Evolutionary conservation across 2,888 invertebrate species (phyloP), one percentile per base, ranked within the genome.

Genomic region (Epistrophe grossulariae): DNA sequence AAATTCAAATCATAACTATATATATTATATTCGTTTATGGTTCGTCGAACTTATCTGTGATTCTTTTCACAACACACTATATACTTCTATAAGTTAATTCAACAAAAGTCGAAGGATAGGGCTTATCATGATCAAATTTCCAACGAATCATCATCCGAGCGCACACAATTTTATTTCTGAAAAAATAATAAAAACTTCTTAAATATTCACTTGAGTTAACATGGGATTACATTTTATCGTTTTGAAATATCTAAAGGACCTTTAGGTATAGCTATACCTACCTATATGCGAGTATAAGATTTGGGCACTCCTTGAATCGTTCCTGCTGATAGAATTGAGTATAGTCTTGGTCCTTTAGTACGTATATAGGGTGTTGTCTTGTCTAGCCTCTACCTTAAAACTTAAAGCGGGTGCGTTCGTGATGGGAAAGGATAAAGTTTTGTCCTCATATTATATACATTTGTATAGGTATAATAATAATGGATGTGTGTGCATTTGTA

Each of bases 211-310:
- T 84, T 77, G 60, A 77, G 68, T 84, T 79, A 81, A 73, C 84
- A 84, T 72, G 57, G 77, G 81, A 84, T 84, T 81, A 84, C 84
- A 81, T 81, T 81, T 64, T 72, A 84, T 84, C 84, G 84, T 73
- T 68, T 72, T 72, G 81, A 48, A 68, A 68, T 77, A 43, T 68
- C 66, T 73, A 24, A 68, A 77, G 60, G 60, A 77, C 76, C 50
- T 48, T 68, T 15, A 3, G 11, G 9, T 19, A 52, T 7, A 31
- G 6, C 0, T 31, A 35, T 35, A 35, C 9, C 0, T 35, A 35
- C 4, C n/a, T 31, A 31, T 31, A 5, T 31, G 5, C 7, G 31
- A 24, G 24, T 24, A 31, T 24, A 52, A 15, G 55, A 55, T 55
- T 55, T 28, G 15, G 28, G 15, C 8, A 28, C 62, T 71, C 35